These are phyloP conservation scores for Orthosia incerta DNA, from an alignment of 2,888 invertebrate genomes.

Conservation along the genomic window DNA sequence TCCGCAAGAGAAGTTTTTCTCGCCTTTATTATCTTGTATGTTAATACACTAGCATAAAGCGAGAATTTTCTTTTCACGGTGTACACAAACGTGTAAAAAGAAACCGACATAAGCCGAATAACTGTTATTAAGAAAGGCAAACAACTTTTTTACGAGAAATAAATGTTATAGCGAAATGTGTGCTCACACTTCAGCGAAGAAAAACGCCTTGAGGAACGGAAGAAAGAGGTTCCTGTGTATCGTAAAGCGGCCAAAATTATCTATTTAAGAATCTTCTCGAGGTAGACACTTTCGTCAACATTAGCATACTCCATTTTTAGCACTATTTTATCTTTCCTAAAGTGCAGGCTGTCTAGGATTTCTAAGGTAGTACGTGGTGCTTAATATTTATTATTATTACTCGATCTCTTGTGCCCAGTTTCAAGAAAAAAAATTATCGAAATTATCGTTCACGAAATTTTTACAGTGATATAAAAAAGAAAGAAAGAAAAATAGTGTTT, in stretches of 20 bases:
- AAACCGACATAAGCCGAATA: constrained; percentile 64
- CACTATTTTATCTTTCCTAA: constrained; percentile 8
- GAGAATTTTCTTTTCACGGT: constrained; percentile 58
- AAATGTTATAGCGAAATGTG: constrained; percentile 64
- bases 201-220: constrained; percentile 56
- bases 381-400: not conserved
- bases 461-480: too few relatives aligned
- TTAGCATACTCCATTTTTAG: constrained; percentile 44
- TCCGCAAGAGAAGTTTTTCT: constrained; percentile 42
- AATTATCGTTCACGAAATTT: too few relatives aligned
- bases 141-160: constrained; percentile 68
- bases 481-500: too few relatives aligned
- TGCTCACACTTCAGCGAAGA: constrained; percentile 49
- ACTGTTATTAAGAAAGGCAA: constrained; percentile 66
- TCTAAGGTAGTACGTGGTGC: not conserved
- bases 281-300: constrained; percentile 47
- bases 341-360: not conserved
- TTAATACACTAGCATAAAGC: constrained; percentile 59
- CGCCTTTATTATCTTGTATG: constrained; percentile 58
- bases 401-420: too few relatives aligned
- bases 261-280: constrained; percentile 57
- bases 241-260: constrained; percentile 64
- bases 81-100: constrained; percentile 64
- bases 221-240: constrained; percentile 55
- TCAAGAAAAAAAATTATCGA: too few relatives aligned